Base-by-base conservation (phyloP, 1,140 invertebrate species). In the Teleogryllus occipitalis region DNA sequence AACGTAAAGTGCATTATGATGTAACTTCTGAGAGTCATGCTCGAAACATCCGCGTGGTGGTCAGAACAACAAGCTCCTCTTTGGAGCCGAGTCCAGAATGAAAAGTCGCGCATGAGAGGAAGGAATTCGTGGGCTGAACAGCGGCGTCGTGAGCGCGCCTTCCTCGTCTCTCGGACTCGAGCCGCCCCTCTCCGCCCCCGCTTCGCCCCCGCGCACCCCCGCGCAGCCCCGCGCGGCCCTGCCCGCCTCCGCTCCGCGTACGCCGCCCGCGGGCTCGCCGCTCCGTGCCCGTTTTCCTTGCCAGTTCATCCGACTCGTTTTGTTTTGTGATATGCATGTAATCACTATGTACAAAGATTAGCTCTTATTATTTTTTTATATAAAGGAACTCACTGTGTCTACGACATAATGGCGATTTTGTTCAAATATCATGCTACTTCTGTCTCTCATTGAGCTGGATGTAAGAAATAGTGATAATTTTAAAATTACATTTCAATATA, bases 401-500 rank as follows among this genome's bases (percentile, higher is more conserved):
- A 18, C 54, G 54, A 65, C 54, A 65, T 65, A 65, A 65, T 65
- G 54, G 54, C 54, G 54, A 65, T 65, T 65, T 65, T 65, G 18
- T 65, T 65, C 54, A 10, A 14, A 65, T 65, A 10, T 65, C 54
- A 65, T 18, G 54, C 54, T 65, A 65, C 54, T 65, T 65, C 54
- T 65, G 54, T 18, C 54, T 65, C 54, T 65, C 54, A 65, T 65
- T 65, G 54, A 65, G 54, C 54, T 65, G 54, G 7, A 65, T 65
- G 54, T 65, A 65, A 65, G 54, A 65, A 65, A 65, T 65, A 65
- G 54, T 65, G 18, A 65, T 65, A 65, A 65, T 65, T 65, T 65
- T 65, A 65, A 65, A 65, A 65, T 65, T 65, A 65, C 54, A 65
- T 65, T 65, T 65, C 54, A 65, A 65, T n/a, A 65, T 65, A 65